A percentile compares a stretch with the other conserved stretches of the same genome.
Conservation (phyloP, 1,140 invertebrate genomes). For the Bombyx mandarina region DNA sequence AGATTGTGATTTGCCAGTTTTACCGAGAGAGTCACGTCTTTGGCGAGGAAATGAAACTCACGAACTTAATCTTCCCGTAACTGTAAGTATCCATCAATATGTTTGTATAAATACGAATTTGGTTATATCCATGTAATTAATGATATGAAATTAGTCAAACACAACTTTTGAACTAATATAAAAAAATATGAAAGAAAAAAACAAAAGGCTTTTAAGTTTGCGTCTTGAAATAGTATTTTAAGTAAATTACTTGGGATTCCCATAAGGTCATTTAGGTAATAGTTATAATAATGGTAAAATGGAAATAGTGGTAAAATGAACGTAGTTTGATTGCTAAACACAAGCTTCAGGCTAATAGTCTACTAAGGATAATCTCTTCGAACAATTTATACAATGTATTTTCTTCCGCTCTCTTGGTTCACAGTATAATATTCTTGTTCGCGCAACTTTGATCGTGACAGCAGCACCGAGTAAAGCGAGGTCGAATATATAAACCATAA, state of each 20-base stretch:
- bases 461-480: constrained; percentile 33
- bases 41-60: constrained; percentile 79
- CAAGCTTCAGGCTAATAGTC: constrained; percentile 2
- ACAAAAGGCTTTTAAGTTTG: no score
- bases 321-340: no score
- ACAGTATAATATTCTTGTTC: constrained; percentile 33
- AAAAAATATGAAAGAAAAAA: no score
- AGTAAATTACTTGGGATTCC: no score
- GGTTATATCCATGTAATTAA: no score
- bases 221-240: no score
- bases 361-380: neutral
- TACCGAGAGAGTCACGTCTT: constrained; percentile 74
- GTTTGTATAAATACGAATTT: no score
- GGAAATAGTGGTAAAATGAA: no score
- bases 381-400: constrained; percentile 19
- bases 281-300: no score
- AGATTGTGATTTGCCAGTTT: constrained; percentile 73
- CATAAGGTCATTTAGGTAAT: no score
- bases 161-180: no score
- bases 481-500: constrained; percentile 65
- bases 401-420: constrained; percentile 21
- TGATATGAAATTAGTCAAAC: no score
- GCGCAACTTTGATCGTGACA: constrained; percentile 48
- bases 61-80: constrained; percentile 74
- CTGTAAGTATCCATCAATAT: constrained; percentile 63